phyloP scores from a whole-genome alignment of 2,888 invertebrate species.

The Luffia ferchaultella region DNA sequence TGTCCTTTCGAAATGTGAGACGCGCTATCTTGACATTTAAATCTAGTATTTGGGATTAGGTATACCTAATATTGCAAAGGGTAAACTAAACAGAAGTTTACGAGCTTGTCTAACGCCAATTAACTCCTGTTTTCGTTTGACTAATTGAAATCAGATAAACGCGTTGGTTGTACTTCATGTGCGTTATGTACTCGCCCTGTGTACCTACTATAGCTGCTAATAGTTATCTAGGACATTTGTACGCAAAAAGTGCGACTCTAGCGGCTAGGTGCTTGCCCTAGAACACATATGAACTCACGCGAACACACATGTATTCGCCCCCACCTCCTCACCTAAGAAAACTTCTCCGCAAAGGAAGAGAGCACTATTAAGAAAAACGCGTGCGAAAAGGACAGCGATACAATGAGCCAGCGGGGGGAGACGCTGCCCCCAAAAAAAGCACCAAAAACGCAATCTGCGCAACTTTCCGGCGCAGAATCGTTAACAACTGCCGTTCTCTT shows the following conservation, averaged over 20 bases:
- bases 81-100: too few species aligned
- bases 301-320: conserved; percentile 23
- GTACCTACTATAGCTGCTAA: conserved; percentile 20
- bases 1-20: too few species aligned
- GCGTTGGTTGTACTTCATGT: background rate
- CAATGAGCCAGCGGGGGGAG: conserved; percentile 51
- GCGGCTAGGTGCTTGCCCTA: conserved; percentile 52
- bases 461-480: conserved; percentile 69
- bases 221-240: conserved; percentile 56
- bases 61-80: too few species aligned
- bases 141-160: background rate
- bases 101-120: too few species aligned
- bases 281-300: conserved; percentile 20
- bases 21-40: too few species aligned
- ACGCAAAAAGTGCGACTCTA: conserved; percentile 55
- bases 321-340: conserved; percentile 30
- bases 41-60: too few species aligned
- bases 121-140: background rate
- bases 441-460: conserved; percentile 69
- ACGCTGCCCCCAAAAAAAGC: conserved; percentile 66
- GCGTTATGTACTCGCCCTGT: background rate
- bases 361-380: conserved; percentile 61
- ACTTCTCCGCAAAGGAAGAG: conserved; percentile 36
- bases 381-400: background rate
- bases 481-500: conserved; percentile 66